Base-by-base conservation (phyloP, 2,888 invertebrate genomes). In the Lochmaea capreae region DNA sequence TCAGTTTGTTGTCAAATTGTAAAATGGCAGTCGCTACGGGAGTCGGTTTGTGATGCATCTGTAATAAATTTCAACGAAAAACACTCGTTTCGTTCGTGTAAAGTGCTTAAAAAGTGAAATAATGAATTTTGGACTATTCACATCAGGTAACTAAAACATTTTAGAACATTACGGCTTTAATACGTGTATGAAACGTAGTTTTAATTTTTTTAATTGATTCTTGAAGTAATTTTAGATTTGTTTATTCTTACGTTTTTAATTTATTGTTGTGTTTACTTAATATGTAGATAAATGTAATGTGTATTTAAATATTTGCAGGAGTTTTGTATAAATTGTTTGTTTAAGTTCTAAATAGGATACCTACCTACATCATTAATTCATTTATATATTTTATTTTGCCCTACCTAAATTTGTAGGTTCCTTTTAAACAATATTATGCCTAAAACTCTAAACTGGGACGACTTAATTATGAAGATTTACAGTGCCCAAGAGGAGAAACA, bases 11-110 rank as follows among this genome's bases (percentile, higher is more conserved):
- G 71, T 71, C 65, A 71, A 65, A 70, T 74, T n/a, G 49, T 74
- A 78, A 78, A 72, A 78, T 78, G 78, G 78, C 73, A 75, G 78
- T 76, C 78, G 69, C 67, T 76, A 78, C 73, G 75, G 72, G 75
- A 76, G 75, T 76, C 52, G 43, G 74, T 74, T 72, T 73, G 75
- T 78, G 73, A 65, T 79, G 75, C 79, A 78, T 79, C 78, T 80
- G 80, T 79, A 77, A 62, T 69, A 68, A 75, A 74, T 46, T 58
- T 71, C 22, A 43, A 58, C 54, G 46, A 65, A 58, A 71, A 71
- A 71, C 76, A 75, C 59, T 52, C n/a, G 58, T 69, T 73, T 67
- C 71, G 71, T 71, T 58, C 42, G 69, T 54, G 67, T 75, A 72
- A 69, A 76, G 76, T 73, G 75, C 49, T 67, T 63, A 52, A 59